These are phyloP conservation scores for Mesembrinibis cayennensis DNA, from an alignment of 2,113 vertebrate species.

Conservation along the genomic window DNA sequence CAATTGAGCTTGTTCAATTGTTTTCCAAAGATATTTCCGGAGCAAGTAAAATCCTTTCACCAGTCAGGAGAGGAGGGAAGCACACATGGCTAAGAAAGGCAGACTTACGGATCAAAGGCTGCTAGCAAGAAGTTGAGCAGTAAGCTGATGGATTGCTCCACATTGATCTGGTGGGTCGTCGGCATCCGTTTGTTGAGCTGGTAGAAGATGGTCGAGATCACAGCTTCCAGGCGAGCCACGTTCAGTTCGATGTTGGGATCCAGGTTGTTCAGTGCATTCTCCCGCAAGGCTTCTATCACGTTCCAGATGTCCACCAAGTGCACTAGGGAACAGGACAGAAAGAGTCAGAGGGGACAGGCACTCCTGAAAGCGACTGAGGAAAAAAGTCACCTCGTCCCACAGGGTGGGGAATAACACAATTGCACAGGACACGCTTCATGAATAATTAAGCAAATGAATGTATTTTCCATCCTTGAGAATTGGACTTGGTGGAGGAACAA, in stretches of 20 bases:
- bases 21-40: background rate
- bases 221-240: slow-evolving; percentile 90
- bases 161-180: slow-evolving; percentile 94
- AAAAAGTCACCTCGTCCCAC: background rate
- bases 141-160: slow-evolving; percentile 92
- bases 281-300: slow-evolving; percentile 93
- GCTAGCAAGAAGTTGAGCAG: slow-evolving; percentile 97
- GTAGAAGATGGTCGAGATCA: slow-evolving; percentile 93
- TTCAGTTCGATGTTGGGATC: slow-evolving; percentile 89
- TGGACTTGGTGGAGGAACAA: background rate
- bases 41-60: background rate
- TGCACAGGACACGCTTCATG: background rate
- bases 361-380: background rate
- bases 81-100: background rate
- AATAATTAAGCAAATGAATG: background rate
- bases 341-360: background rate
- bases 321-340: slow-evolving; percentile 76
- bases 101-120: slow-evolving; percentile 93
- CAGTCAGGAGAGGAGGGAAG: background rate
- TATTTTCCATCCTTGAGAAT: background rate
- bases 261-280: slow-evolving; percentile 91
- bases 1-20: background rate
- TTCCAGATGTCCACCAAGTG: slow-evolving; percentile 99
- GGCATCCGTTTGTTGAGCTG: slow-evolving; percentile 99
- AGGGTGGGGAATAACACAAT: background rate